These are phyloP conservation scores for Hippocampus zosterae DNA, from an alignment of 2,113 vertebrate genomes.

Conservation along the genomic window DNA sequence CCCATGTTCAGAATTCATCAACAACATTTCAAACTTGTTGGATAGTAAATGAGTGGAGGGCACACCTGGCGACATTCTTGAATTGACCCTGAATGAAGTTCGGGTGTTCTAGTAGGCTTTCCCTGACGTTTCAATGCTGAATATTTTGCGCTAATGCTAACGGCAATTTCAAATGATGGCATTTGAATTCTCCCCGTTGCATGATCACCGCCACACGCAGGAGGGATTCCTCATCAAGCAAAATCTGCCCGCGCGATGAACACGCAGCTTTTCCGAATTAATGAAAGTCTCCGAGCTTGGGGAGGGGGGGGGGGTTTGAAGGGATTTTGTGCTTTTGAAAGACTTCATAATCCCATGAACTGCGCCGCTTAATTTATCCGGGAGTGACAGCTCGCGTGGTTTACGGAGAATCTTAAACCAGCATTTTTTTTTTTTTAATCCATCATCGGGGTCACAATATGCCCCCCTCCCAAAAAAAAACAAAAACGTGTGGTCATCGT, in stretches of 20 bases:
- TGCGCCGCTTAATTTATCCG: constrained; percentile 34
- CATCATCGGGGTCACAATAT: not conserved
- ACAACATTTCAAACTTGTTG: no score
- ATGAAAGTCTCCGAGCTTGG: constrained; percentile 23
- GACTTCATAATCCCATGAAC: constrained; percentile 38
- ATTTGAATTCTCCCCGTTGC: no score
- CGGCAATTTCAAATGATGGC: no score
- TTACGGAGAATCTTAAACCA: constrained; percentile 11
- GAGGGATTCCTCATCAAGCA: not conserved
- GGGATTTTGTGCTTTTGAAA: constrained; percentile 30
- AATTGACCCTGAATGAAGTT: no score
- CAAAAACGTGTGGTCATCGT: not conserved
- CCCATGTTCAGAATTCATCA: no score
- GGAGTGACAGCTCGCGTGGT: constrained; percentile 30
- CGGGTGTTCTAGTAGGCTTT: not conserved
- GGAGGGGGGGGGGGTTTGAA: constrained; percentile 34
- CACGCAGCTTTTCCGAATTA: not conserved
- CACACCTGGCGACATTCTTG: no score
- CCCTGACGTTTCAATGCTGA: no score
- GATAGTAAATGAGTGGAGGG: no score
- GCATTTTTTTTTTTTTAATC: not conserved
- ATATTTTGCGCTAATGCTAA: no score
- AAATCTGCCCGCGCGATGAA: constrained; percentile 6
- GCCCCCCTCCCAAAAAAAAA: not conserved
- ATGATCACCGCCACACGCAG: no score